Evolutionary conservation across 2,113 vertebrate genomes (phyloP), one percentile per base, ranked within the genome.

Genomic region (Seriola aureovittata): DNA sequence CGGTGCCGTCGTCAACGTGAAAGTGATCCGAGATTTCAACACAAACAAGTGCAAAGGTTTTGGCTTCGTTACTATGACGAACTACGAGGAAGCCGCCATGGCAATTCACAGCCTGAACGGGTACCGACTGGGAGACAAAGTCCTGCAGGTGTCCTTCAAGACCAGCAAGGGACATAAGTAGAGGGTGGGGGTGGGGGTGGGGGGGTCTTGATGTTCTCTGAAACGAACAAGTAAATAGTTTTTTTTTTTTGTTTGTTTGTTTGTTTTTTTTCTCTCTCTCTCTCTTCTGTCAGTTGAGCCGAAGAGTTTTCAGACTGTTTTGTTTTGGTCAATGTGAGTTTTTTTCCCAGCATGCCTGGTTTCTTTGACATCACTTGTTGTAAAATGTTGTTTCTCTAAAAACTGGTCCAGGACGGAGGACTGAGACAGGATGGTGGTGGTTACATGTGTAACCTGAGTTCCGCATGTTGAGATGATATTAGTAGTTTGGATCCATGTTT

Each of bases 31-130:
- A 74, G 97, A 99, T 91, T 99, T 99, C 95, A 99, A 97, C 96
- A 99, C 97, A 95, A 99, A 98, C 96, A 99, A 99, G 95, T 99
- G 98, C 94, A 98, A 99, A 97, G 98, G 98, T 83, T 99, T 99
- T 86, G 98, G 98, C 75, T 99, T 99, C 92, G 98, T 99, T 85
- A 99, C 97, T 94, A 99, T 99, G 98, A 97, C 96, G 90, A 99
- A 99, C 95, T 99, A 99, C 90, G 98, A 99, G 95, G 98, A 99
- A 93, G 98, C 98, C 0, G 97, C 98, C 84, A 98, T 99, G 98
- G 98, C 98, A 81, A 99, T 99, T 88, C 97, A 97, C 86, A 99
- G 97, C 93, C 97, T 99, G 88, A 99, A 99, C 25, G 98, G 98
- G 79, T 99, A 99, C 94, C 97, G 97, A 87, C 95, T 99, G 91